Evolutionary conservation across 1,140 invertebrate species (phyloP).

Genomic region (Zaprionus kolodkinae): DNA sequence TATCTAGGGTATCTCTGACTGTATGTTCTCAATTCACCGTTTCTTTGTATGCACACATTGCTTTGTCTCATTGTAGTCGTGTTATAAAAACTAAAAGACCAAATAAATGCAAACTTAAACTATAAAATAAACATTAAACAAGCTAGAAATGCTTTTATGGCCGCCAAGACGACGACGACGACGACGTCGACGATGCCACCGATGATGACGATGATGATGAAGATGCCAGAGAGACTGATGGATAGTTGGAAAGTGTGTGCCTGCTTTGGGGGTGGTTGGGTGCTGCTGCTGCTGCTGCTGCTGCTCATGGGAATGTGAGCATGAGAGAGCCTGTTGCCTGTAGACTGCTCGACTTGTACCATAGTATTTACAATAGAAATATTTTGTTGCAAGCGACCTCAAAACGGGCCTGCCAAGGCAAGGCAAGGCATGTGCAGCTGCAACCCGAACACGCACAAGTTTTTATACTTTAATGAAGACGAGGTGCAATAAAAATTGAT

Average conservation of each 20-base stretch:
- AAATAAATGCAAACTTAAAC: conserved; percentile 84
- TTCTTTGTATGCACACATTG: conserved; percentile 36
- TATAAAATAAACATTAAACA: conserved; percentile 84
- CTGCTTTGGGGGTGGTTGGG: neutral
- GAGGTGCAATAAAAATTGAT: conserved; percentile 81
- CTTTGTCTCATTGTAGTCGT: conserved; percentile 43
- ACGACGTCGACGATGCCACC: conserved; percentile 14
- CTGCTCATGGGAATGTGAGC: too few relatives aligned
- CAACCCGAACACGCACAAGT: conserved; percentile 39
- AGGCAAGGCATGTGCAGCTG: conserved; percentile 33
- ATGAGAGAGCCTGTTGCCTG: conserved; percentile 23
- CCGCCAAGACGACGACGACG: conserved; percentile 64
- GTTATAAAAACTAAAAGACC: conserved; percentile 82
- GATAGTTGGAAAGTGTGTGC: neutral
- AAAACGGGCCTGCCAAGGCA: conserved; percentile 36
- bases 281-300: too few relatives aligned
- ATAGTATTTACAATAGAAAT: conserved; percentile 65
- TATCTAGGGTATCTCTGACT: neutral
- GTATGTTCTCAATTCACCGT: neutral
- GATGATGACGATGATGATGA: conserved; percentile 24
- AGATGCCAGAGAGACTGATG: conserved; percentile 22
- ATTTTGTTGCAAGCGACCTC: conserved; percentile 71
- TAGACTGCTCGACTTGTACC: conserved; percentile 38
- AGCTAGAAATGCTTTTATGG: conserved; percentile 82
- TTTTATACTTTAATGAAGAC: conserved; percentile 82